Base-by-base conservation (phyloP, 2,113 vertebrate species). In the Steatornis caripensis region DNA sequence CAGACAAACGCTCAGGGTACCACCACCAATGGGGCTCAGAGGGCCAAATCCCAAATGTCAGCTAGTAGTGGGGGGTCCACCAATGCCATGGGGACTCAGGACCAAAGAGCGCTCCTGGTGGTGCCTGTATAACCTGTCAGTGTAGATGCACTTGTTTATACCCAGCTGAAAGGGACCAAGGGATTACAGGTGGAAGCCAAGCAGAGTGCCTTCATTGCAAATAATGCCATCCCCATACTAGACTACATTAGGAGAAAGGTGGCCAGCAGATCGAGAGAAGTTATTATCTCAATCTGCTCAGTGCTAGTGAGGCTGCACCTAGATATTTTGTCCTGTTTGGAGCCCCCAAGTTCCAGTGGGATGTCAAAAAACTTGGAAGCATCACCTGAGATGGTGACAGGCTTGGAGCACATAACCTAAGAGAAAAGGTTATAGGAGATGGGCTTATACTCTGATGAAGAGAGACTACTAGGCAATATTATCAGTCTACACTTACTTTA, bases 1-100 rank as follows among this genome's bases (percentile, higher is more conserved):
- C 0, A 1, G 18, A 32, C 24, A n/a, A 76, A 54, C 2, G 1
- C 13, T 12, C 24, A n/a, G 11, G 14, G 18, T 68, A 30, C 29
- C 15, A 72, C 24, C 34, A 85, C 4, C 9, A 54, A 5, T 4
- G 7, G 32, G 45, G 49, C 12, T 70, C 11, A n/a, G 58, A 34
- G 15, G 19, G 6, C 16, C 32, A 90, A 70, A 87, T 58, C 34
- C 36, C 53, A 91, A 84, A 72, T 60, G 37, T 29, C 65, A 82
- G 29, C 26, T 32, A 64, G 70, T 36, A 58, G 43, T 26, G 61
- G 11, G 9, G 17, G 16, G 12, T 6, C 8, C 36, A 71, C 18
- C 24, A 70, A 29, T 45, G 16, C 24, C 37, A 64, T 21, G 19
- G 54, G 54, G 54, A 57, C 54, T 34, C 54, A 34, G 11, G 32